These are phyloP conservation scores for Alviniconcha strummeri DNA, from an alignment of 2,888 invertebrate species.

Conservation along the genomic window DNA sequence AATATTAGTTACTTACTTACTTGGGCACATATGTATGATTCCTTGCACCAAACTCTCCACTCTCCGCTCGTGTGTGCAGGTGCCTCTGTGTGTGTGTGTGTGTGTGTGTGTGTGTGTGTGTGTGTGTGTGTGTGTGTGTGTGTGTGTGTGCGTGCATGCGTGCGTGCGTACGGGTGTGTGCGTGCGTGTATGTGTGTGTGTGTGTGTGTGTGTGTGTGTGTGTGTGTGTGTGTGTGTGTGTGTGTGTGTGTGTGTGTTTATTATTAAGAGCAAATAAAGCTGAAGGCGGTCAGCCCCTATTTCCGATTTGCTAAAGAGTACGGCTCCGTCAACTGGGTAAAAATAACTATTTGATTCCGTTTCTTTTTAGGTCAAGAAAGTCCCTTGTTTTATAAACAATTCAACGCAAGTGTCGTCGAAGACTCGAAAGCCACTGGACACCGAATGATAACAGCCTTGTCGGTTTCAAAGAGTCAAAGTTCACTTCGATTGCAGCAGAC, in stretches of 20 bases:
- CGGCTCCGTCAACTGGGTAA: background rate
- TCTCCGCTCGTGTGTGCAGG: background rate
- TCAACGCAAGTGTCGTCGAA: too few relatives aligned
- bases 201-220: conserved; percentile 20
- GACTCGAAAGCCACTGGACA: too few relatives aligned
- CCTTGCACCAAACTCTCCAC: background rate
- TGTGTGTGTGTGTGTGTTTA: background rate
- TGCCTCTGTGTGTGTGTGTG: conserved; percentile 9
- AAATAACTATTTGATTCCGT: background rate
- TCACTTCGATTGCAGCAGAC: too few relatives aligned
- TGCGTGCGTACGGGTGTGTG: background rate
- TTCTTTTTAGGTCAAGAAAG: too few relatives aligned
- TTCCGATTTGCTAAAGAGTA: background rate
- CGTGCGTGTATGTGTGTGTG: background rate
- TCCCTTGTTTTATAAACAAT: too few relatives aligned
- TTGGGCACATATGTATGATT: background rate
- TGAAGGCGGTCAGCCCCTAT: background rate
- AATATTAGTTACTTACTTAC: too few relatives aligned
- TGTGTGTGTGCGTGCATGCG: background rate
- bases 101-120: background rate
- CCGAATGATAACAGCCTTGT: too few relatives aligned
- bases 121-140: background rate
- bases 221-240: conserved; percentile 8
- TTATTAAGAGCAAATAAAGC: background rate
- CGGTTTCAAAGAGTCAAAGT: too few relatives aligned